Evolutionary conservation across 2,888 invertebrate genomes (phyloP).

Genomic region (Amphipoea oculea): DNA sequence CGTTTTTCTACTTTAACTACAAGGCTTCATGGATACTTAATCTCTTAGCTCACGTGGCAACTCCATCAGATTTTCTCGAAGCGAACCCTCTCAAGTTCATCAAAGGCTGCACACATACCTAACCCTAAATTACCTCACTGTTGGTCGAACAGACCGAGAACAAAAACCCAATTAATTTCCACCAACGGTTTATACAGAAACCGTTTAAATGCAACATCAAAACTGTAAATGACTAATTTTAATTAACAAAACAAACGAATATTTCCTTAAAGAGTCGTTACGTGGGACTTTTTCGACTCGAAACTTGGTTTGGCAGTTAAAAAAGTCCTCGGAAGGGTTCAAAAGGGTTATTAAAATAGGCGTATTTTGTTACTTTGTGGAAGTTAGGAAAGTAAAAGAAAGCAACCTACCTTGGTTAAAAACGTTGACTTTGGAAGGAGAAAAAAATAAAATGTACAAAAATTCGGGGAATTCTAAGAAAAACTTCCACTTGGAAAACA

Average conservation of each 20-base stretch:
- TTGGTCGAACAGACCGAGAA: slow-evolving; percentile 58
- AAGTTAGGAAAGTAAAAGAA: slow-evolving; percentile 56
- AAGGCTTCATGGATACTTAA: slow-evolving; percentile 17
- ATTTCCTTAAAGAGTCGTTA: slow-evolving; percentile 49
- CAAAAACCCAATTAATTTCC: slow-evolving; percentile 80
- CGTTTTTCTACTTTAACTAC: not conserved
- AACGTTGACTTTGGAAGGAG: slow-evolving; percentile 45
- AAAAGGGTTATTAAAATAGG: slow-evolving; percentile 64
- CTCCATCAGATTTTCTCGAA: slow-evolving; percentile 27
- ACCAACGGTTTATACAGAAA: slow-evolving; percentile 62
- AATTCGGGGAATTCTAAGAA: slow-evolving; percentile 18
- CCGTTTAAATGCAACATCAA: slow-evolving; percentile 67
- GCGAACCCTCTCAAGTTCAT: slow-evolving; percentile 53
- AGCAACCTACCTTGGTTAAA: slow-evolving; percentile 40
- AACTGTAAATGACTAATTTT: slow-evolving; percentile 67
- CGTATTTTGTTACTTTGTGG: slow-evolving; percentile 55
- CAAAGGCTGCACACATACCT: slow-evolving; percentile 62
- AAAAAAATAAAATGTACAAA: slow-evolving; percentile 27
- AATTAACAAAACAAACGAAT: slow-evolving; percentile 63
- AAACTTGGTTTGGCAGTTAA: slow-evolving; percentile 61
- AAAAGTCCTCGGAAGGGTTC: slow-evolving; percentile 58
- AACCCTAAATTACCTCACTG: slow-evolving; percentile 70
- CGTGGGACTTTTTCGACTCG: slow-evolving; percentile 54
- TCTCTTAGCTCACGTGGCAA: slow-evolving; percentile 41
- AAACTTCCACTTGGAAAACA: slow-evolving; percentile 54